These are phyloP conservation scores for Cyanoliseus patagonus DNA, from an alignment of 2,113 vertebrate species.

Conservation along the genomic window DNA sequence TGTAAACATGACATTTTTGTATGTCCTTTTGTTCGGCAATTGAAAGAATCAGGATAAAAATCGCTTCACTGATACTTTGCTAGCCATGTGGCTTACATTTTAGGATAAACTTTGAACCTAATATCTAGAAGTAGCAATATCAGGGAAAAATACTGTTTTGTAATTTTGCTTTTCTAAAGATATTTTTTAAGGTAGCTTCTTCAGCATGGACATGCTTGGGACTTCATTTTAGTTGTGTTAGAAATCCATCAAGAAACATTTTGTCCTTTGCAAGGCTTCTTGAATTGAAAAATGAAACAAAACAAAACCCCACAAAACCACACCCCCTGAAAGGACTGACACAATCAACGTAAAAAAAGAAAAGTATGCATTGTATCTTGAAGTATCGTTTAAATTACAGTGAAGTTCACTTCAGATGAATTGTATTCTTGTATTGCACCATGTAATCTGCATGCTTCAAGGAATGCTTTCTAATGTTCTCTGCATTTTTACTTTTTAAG, in stretches of 20 bases:
- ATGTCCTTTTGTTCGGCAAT: not conserved
- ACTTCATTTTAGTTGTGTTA: not conserved
- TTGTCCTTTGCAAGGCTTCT: not conserved
- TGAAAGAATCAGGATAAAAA: not conserved
- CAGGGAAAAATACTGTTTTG: not conserved
- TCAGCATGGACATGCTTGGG: not conserved
- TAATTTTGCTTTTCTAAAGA: not conserved
- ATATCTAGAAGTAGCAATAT: not conserved
- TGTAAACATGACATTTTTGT: not conserved
- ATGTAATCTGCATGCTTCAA: not conserved
- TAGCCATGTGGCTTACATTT: not conserved
- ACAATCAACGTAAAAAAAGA: not conserved
- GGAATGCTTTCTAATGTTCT: not conserved
- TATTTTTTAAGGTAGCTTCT: not conserved
- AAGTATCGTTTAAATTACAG: not conserved
- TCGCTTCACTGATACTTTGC: not conserved
- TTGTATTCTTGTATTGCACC: not conserved
- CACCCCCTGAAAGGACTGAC: accelerated
- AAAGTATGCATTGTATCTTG: not conserved
- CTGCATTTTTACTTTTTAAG: constrained; percentile 68
- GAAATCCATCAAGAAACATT: not conserved
- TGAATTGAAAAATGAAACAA: not conserved
- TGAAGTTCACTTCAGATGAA: not conserved
- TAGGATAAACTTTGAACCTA: not conserved
- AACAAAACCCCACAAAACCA: not conserved